Percentiles rank a stretch among this genome's conserved stretches.
These are phyloP conservation scores for Hirtodrosophila cameraria DNA, from an alignment of 2,888 invertebrate genomes.

Conservation along the genomic window DNA sequence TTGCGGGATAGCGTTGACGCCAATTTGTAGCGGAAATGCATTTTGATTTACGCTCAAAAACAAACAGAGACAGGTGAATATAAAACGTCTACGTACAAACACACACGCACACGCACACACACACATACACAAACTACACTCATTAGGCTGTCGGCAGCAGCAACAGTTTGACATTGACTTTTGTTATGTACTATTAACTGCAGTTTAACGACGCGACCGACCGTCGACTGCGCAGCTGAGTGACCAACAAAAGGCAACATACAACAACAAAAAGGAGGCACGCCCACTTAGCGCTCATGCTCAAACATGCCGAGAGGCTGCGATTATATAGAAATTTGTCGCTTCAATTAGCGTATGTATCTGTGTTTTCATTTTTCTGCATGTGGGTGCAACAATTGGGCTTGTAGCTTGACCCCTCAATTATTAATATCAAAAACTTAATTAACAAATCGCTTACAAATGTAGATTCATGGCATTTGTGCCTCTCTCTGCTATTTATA, in stretches of 20 bases:
- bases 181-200: conserved; percentile 65
- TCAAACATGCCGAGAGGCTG: neutral
- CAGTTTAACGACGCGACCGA: conserved; percentile 62
- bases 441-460: conserved; percentile 30
- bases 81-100: conserved; percentile 3
- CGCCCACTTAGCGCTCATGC: conserved; percentile 2
- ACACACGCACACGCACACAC: conserved; percentile 7
- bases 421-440: conserved; percentile 24
- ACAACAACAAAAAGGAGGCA: neutral
- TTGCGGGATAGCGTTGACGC: conserved; percentile 40
- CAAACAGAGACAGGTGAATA: conserved; percentile 9
- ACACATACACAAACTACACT: conserved; percentile 14
- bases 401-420: conserved; percentile 38
- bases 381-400: conserved; percentile 63
- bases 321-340: conserved; percentile 31
- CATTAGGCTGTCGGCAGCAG: conserved; percentile 56
- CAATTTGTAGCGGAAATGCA: conserved; percentile 69
- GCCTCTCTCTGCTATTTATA: too few relatives aligned
- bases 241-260: conserved; percentile 7
- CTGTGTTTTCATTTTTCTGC: too few relatives aligned
- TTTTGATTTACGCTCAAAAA: conserved; percentile 47
- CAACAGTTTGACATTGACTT: conserved; percentile 69
- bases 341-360: conserved; percentile 58
- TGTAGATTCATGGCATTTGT: neutral
- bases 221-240: conserved; percentile 13